These are phyloP conservation scores for Acanthosepion esculentum DNA, from an alignment of 2,888 invertebrate genomes.

Conservation along the genomic window DNA sequence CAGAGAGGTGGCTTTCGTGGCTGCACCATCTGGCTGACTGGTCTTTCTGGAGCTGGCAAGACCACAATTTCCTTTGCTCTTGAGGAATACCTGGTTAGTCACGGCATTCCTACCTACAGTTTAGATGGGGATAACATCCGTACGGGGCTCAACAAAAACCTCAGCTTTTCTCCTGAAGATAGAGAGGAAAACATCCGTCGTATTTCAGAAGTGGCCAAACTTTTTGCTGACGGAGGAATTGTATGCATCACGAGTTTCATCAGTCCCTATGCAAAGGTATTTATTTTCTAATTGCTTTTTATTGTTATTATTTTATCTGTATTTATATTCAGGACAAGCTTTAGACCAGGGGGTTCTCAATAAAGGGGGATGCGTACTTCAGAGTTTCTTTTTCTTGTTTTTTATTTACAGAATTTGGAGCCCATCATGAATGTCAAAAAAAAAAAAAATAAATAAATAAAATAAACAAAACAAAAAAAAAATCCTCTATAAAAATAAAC, in stretches of 20 bases:
- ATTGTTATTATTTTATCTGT: too few relatives aligned
- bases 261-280: constrained; percentile 91
- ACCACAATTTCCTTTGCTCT: constrained; percentile 97
- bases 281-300: constrained; percentile 41
- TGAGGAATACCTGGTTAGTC: constrained; percentile 92
- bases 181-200: constrained; percentile 97
- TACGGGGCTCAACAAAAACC: constrained; percentile 94
- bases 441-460: too few relatives aligned
- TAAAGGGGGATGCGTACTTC: too few relatives aligned
- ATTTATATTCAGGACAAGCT: too few relatives aligned
- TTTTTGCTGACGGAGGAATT: constrained; percentile 98
- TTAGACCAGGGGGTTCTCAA: too few relatives aligned
- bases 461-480: too few relatives aligned
- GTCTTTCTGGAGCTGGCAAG: constrained; percentile 94
- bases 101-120: constrained; percentile 95
- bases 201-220: constrained; percentile 96
- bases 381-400: too few relatives aligned
- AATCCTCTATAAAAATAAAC: too few relatives aligned
- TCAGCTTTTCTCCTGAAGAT: constrained; percentile 94
- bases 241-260: constrained; percentile 97
- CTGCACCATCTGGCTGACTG: constrained; percentile 96
- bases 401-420: too few relatives aligned
- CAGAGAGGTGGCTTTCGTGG: constrained; percentile 87
- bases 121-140: constrained; percentile 98
- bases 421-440: too few relatives aligned